phyloP scores from a whole-genome alignment of 2,113 vertebrate genomes.

The Ahaetulla prasina region DNA sequence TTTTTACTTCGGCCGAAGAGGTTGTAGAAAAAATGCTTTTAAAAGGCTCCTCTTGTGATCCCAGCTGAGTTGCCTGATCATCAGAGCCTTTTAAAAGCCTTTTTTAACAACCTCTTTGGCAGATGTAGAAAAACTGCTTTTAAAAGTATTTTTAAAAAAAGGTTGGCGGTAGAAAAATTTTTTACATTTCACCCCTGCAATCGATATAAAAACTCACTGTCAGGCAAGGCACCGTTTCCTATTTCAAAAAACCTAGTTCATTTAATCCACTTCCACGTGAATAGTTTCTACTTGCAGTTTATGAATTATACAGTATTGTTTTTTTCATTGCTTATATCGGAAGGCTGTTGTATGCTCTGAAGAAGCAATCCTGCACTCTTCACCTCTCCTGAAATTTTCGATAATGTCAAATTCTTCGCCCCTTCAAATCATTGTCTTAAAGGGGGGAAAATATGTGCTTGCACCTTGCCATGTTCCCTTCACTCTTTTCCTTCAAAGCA shows the following conservation, averaged over 20 bases:
- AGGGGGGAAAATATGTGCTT: not conserved
- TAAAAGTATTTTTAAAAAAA: too few species aligned
- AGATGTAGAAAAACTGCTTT: too few species aligned
- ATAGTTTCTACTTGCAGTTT: rapidly evolving
- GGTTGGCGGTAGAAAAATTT: too few species aligned
- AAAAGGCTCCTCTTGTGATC: too few species aligned
- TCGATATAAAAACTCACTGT: not conserved
- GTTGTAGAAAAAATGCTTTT: too few species aligned
- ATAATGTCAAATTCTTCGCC: rapidly evolving
- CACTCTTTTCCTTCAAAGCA: constrained; percentile 1
- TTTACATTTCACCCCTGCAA: too few species aligned
- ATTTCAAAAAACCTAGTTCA: not conserved
- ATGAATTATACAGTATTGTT: not conserved
- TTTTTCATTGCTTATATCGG: not conserved
- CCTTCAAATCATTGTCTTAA: not conserved
- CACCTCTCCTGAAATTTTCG: rapidly evolving
- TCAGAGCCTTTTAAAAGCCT: too few species aligned
- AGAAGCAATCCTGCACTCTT: not conserved
- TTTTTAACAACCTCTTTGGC: too few species aligned
- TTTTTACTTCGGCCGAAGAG: too few species aligned
- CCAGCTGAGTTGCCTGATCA: too few species aligned
- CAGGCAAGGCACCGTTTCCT: not conserved
- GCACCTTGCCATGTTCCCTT: not conserved
- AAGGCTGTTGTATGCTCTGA: rapidly evolving
- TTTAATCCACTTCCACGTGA: not conserved